Percentiles rank a stretch among this genome's conserved stretches.
Conservation (phyloP, 1,140 invertebrate species). For the Thaumatotibia leucotreta region DNA sequence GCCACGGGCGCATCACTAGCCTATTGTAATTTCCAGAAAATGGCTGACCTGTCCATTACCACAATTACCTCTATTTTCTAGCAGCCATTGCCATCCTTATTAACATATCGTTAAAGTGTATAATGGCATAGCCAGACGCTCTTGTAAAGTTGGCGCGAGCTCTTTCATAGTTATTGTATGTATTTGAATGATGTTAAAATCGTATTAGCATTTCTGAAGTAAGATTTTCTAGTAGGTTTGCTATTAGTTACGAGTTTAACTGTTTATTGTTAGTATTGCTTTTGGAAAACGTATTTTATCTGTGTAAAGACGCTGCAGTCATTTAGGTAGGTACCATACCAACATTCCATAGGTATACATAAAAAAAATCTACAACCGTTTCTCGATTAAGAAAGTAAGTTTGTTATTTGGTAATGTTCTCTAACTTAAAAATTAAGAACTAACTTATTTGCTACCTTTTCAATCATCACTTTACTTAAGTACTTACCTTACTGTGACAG, state of each 20-base stretch:
- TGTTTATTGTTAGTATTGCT: too few relatives aligned
- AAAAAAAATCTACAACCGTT: too few relatives aligned
- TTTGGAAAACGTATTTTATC: too few relatives aligned
- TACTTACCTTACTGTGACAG: too few relatives aligned
- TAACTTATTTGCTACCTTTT: too few relatives aligned
- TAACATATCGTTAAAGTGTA: not conserved
- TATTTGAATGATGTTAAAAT: not conserved
- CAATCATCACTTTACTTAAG: too few relatives aligned
- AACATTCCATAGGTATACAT: too few relatives aligned
- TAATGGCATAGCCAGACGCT: not conserved
- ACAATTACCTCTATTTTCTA: not conserved
- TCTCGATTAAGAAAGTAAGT: too few relatives aligned
- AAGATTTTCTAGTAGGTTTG: not conserved
- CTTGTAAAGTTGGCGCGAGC: not conserved
- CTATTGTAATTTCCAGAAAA: constrained; percentile 11
- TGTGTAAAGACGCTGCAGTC: too few relatives aligned
- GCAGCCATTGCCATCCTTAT: not conserved
- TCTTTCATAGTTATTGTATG: not conserved
- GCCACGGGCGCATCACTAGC: not conserved
- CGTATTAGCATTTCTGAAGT: not conserved
- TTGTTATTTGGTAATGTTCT: too few relatives aligned
- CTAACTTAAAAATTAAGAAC: too few relatives aligned
- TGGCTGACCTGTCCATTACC: constrained; percentile 7
- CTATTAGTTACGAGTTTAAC: not conserved
- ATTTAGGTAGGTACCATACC: too few relatives aligned